Evolutionary conservation across 2,797 vertebrate species (phyloP).

Genomic region (Poliocrania exsul): DNA sequence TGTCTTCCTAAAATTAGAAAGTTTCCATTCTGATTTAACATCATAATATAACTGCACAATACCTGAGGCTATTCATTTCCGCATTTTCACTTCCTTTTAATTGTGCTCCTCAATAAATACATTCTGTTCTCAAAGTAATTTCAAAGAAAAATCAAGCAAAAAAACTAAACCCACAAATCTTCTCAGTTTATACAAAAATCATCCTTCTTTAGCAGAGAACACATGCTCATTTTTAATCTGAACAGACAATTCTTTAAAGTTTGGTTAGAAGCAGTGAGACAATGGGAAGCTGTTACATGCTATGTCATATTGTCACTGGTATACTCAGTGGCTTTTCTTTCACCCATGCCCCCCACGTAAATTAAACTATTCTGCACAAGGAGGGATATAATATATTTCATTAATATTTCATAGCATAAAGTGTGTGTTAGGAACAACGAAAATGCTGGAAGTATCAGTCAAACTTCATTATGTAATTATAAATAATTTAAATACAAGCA

Average conservation of each 20-base stretch:
- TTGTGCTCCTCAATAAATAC: neutral
- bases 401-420: neutral
- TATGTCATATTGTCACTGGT: neutral
- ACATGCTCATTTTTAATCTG: neutral
- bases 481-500: neutral
- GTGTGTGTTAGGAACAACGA: neutral
- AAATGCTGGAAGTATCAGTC: neutral
- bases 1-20: neutral
- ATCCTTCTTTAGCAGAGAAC: neutral
- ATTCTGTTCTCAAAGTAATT: neutral
- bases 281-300: neutral
- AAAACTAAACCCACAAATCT: accelerated
- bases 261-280: neutral
- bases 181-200: neutral
- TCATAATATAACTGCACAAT: neutral
- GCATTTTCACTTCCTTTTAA: neutral
- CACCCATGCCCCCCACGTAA: accelerated
- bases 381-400: neutral
- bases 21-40: neutral
- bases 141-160: neutral
- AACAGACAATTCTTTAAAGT: neutral
- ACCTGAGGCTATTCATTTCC: neutral
- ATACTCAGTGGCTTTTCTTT: neutral
- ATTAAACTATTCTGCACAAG: neutral
- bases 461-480: neutral